Base-by-base conservation (phyloP, 2,888 invertebrate genomes). In the Osmoderma eremita region DNA sequence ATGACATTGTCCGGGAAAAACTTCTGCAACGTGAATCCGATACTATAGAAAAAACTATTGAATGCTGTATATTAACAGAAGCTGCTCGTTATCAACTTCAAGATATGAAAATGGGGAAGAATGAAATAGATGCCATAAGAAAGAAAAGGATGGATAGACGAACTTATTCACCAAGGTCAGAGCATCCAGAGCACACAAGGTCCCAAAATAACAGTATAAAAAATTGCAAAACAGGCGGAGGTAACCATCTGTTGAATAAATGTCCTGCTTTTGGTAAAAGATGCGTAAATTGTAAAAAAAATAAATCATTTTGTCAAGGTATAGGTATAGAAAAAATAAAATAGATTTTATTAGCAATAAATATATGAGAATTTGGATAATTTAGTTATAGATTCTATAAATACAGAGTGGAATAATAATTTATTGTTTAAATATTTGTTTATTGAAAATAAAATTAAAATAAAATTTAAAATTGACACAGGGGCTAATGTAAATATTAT, bases 401-500 rank as follows among this genome's bases (percentile, higher is more conserved):
- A n/a, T n/a, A n/a, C n/a, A n/a, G n/a, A n/a, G n/a, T n/a, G n/a
- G n/a, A n/a, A n/a, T n/a, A n/a, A n/a, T n/a, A n/a, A n/a, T n/a
- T n/a, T n/a, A n/a, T n/a, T n/a, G n/a, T n/a, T n/a, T n/a, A n/a
- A n/a, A n/a, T n/a, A n/a, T n/a, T n/a, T n/a, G n/a, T n/a, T n/a
- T n/a, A n/a, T n/a, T n/a, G n/a, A n/a, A n/a, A n/a, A n/a, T n/a
- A n/a, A n/a, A n/a, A n/a, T n/a, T n/a, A n/a, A n/a, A n/a, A n/a
- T n/a, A n/a, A n/a, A 30, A 56, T 65, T 65, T 42, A 65, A 65
- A 30, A 24, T 64, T 39, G 69, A 71, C 42, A 67, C 56, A 15
- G 67, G 71, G 13, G 69, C 69, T 18, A 63, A 39, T 51, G 70
- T 56, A 15, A 71, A 71, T 69, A 42, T 69, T 24, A 63, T 67